phyloP scores from a whole-genome alignment of 1,140 invertebrate genomes.

The Asobara japonica region DNA sequence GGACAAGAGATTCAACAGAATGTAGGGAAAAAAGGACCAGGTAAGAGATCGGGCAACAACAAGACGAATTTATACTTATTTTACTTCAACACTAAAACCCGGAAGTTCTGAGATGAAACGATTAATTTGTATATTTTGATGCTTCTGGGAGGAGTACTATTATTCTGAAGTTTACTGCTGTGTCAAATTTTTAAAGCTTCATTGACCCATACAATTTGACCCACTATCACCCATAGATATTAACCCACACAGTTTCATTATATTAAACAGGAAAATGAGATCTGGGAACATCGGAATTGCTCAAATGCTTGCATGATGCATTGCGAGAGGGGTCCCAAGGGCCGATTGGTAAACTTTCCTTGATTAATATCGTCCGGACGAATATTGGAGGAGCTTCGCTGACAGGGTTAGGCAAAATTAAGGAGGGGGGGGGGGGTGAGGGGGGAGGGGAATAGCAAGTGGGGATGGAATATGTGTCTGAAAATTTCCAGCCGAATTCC shows the following conservation, averaged over 20 bases:
- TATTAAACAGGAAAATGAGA: too few species aligned
- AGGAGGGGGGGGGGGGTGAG: background rate
- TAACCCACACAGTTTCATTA: too few species aligned
- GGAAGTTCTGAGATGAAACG: background rate
- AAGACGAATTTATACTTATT: background rate
- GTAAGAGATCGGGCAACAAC: background rate
- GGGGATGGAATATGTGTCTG: constrained; percentile 17
- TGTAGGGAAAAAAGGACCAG: background rate
- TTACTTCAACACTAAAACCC: background rate
- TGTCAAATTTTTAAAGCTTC: background rate
- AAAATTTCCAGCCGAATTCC: constrained; percentile 25
- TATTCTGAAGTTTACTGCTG: background rate
- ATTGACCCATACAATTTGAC: background rate
- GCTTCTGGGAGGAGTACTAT: too few species aligned
- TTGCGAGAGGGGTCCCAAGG: background rate
- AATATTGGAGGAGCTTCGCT: constrained; percentile 25
- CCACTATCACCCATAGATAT: too few species aligned
- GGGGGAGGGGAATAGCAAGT: constrained; percentile 8
- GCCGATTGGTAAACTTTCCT: constrained; percentile 38
- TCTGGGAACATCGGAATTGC: background rate
- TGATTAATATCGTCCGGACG: constrained; percentile 37
- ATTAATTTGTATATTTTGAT: too few species aligned
- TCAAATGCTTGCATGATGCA: background rate
- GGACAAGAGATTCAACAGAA: background rate
- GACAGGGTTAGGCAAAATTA: constrained; percentile 23